A percentile compares a stretch with the other conserved stretches of the same genome.
Conservation (phyloP, 2,797 vertebrate species). For the Mionectes olivaceus region DNA sequence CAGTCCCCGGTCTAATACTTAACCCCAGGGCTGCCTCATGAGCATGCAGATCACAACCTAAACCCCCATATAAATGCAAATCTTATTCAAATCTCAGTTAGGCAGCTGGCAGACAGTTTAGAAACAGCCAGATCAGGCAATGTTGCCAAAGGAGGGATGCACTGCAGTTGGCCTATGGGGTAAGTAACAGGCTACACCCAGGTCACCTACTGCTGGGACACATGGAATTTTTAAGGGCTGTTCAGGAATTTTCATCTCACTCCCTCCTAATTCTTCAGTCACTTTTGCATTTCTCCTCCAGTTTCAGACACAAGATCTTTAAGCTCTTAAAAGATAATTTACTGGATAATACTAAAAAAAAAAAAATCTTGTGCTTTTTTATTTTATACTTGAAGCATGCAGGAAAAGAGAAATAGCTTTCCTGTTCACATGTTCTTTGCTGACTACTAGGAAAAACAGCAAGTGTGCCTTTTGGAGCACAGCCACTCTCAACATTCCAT, state of each 20-base stretch:
- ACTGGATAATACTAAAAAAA: background rate
- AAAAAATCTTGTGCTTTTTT: rapidly evolving
- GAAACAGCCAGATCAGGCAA: background rate
- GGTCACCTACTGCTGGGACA: background rate
- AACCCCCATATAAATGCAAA: constrained; percentile 14
- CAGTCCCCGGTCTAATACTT: background rate
- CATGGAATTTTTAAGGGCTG: rapidly evolving
- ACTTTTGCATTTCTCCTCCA: background rate
- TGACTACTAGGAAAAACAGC: rapidly evolving
- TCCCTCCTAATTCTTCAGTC: background rate
- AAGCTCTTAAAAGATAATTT: background rate
- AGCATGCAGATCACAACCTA: constrained; percentile 40
- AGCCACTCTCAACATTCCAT: background rate
- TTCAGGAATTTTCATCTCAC: background rate
- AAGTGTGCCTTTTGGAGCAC: background rate
- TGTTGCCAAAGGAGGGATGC: background rate
- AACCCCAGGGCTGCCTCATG: background rate
- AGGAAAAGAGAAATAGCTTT: background rate
- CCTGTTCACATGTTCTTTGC: background rate
- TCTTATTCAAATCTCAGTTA: background rate
- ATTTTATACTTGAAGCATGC: rapidly evolving
- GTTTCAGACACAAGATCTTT: background rate
- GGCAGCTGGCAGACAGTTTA: background rate
- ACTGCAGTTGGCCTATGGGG: background rate
- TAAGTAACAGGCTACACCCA: background rate